Evolutionary conservation across 92 coral and sea anemone species (phyloP), one percentile per base, ranked within the genome.

Genomic region (Pocillopora grandis): DNA sequence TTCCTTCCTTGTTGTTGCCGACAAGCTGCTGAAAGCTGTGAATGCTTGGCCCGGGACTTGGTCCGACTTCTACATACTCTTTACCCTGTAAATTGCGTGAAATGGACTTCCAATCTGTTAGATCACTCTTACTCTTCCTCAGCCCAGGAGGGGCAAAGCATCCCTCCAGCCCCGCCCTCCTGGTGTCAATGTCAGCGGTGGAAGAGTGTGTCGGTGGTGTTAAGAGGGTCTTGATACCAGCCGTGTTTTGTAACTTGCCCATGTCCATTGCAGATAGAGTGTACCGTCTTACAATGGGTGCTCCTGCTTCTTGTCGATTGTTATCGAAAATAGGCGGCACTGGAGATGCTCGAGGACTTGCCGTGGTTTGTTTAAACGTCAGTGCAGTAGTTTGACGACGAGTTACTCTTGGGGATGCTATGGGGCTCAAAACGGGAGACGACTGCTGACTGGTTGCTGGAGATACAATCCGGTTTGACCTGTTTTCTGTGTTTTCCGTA

Each of bases 221-320:
- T 23, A 73, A 21, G 15, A 72, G 71, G 17, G 60, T 72, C 61
- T 60, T 71, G 61, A 12, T 35, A 14, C 23, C 57, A 63, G 56
- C 66, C 6, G 73, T 2, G 64, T 59, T 62, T 20, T 62, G 86
- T 18, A 83, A 59, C 84, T 72, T 58, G 21, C 72, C 72, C 87
- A 71, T 69, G 73, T 85, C 82, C 87, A 86, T 11, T 70, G 81
- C 60, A n/a, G 92, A 77, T 77, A 85, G 42, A 56, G 82, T 85
- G 70, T 86, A 86, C 31, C 86, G 64, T 65, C 86, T 72, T 1
- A 73, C 73, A 55, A 83, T 73, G 23, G 73, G 64, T 19, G 20
- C 75, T 42, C 52, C 52, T 10, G 49, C 71, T n/a, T 83, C 73
- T 35, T 72, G 63, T 64, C 21, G 80, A 14, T 73, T 74, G 55